Base-by-base conservation (phyloP, 2,888 invertebrate species). In the Kryphioiulus occultus region DNA sequence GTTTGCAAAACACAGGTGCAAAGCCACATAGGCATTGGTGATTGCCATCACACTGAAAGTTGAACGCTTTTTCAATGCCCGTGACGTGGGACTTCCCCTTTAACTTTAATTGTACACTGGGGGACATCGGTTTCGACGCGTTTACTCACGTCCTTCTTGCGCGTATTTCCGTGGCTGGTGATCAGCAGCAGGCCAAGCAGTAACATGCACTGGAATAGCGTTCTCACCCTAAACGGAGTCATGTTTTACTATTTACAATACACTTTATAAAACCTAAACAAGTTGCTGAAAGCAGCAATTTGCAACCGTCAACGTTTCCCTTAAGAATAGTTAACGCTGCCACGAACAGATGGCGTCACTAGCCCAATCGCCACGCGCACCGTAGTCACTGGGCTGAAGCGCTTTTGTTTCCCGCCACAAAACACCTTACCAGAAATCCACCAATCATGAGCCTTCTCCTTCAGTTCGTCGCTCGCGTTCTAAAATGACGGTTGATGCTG, bases 101-200 rank as follows among this genome's bases (percentile, higher is more conserved):
- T n/a, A 53, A 2, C 53, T 53, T 53, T n/a, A 3, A 19, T 85
- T 15, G 44, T n/a, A 30, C 83, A n/a, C 9, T 35, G 83, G 19
- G 7, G 4, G 32, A 19, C 35, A 26, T 4, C 83, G 44, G 30
- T 35, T 15, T 4, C 15, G 9, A 78, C 9, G 30, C 0, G 0
- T 78, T 0, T 42, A 85, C 85, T 39, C 26, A 85, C 85, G 42
- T 85, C 85, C 39, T 85, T 85, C n/a, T 85, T 85, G 5, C 85
- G 39, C 19, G 85, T 42, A 44, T 85, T 85, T 85, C 42, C 85
- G 30, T 85, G 42, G 30, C 83, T 35, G 10, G 42, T 85, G 15
- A 35, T 17, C n/a, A 44, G 44, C 19, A 35, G 30, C 42, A 85
- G 15, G 4, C 32, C 39, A 17, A 85, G 22, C 4, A 85, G 39